phyloP scores from a whole-genome alignment of 2,113 vertebrate species.

The Guaruba guarouba region DNA sequence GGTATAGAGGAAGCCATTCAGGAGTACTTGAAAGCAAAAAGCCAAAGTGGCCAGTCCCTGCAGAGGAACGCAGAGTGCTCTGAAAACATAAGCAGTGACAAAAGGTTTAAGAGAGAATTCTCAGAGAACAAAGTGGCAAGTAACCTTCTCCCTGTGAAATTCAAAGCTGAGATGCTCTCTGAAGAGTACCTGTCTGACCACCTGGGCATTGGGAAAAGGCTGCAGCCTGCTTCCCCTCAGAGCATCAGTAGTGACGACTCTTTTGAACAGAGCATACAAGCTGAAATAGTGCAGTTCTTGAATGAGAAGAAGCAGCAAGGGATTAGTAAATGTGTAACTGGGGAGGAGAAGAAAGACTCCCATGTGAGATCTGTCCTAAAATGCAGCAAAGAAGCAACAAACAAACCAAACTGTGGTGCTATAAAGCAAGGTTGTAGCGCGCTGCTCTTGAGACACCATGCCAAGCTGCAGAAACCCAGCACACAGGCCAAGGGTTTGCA shows the following conservation, averaged over 20 bases:
- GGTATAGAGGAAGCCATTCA: constrained; percentile 95
- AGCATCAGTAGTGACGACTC: constrained; percentile 81
- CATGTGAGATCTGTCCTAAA: neutral
- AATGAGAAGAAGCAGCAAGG: constrained; percentile 74
- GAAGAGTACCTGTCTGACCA: constrained; percentile 13
- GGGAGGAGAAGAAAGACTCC: neutral
- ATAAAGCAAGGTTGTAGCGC: constrained; percentile 60
- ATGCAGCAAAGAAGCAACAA: constrained; percentile 54
- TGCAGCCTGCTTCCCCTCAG: constrained; percentile 70
- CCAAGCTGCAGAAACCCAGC: constrained; percentile 1
- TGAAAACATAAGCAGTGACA: neutral
- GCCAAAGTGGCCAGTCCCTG: neutral
- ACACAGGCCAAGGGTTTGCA: neutral
- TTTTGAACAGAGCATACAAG: constrained; percentile 80
- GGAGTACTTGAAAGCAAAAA: constrained; percentile 90
- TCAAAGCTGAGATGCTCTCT: constrained; percentile 1
- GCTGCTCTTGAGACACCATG: constrained; percentile 36
- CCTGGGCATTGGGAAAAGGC: neutral
- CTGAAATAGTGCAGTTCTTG: constrained; percentile 80
- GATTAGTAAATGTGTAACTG: neutral
- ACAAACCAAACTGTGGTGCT: constrained; percentile 4
- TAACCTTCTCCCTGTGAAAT: constrained; percentile 4
- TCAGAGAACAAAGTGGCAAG: neutral
- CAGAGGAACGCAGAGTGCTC: neutral
- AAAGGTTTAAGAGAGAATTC: constrained; percentile 17